These are phyloP conservation scores for Cynaeus angustus DNA, from an alignment of 2,888 invertebrate genomes.

Conservation along the genomic window DNA sequence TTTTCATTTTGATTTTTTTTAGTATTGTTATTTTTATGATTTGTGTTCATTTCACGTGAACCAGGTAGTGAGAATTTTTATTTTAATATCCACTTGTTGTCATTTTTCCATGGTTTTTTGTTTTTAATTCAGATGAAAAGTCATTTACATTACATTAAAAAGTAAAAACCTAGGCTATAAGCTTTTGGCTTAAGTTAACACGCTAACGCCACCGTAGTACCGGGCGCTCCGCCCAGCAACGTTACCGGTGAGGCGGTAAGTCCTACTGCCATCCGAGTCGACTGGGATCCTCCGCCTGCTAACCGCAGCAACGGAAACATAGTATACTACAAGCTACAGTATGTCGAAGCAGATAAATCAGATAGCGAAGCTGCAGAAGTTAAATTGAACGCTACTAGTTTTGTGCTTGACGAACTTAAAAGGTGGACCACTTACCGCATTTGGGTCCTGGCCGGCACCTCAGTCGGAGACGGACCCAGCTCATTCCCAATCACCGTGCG, in stretches of 20 bases:
- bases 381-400: conserved; percentile 85
- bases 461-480: conserved; percentile 95
- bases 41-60: conserved; percentile 44
- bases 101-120: conserved; percentile 40
- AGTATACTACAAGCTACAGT: conserved; percentile 95
- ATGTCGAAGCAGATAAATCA: conserved; percentile 88
- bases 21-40: conserved; percentile 41
- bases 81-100: conserved; percentile 67
- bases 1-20: conserved; percentile 57
- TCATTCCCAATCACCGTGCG: conserved; percentile 93
- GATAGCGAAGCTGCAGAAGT: conserved; percentile 89
- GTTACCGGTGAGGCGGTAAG: conserved; percentile 91
- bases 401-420: conserved; percentile 91
- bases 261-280: conserved; percentile 90
- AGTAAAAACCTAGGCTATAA: conserved; percentile 60
- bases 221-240: conserved; percentile 96
- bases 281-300: conserved; percentile 94
- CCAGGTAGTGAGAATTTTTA: conserved; percentile 55
- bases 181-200: conserved; percentile 65
- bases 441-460: conserved; percentile 97
- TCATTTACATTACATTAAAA: conserved; percentile 49
- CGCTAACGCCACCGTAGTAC: conserved; percentile 80
- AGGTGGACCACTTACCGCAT: conserved; percentile 98
- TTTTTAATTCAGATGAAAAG: conserved; percentile 46
- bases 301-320: conserved; percentile 94